Base-by-base conservation (phyloP, 2,797 vertebrate genomes). In the Sebastiscus albofasciatus region DNA sequence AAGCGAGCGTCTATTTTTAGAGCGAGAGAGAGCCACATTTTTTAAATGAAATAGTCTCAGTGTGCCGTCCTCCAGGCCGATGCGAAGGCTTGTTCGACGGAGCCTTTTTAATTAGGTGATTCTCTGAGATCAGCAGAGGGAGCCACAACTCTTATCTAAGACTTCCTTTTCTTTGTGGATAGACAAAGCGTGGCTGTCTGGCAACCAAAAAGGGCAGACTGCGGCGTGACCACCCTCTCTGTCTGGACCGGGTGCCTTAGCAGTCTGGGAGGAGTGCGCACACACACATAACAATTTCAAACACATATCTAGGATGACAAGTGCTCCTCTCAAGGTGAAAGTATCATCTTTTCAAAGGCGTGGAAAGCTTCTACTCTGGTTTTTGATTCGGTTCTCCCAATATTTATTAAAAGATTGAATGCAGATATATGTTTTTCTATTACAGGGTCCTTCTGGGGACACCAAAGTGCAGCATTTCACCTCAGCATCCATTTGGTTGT, bases 51-150 rank as follows among this genome's bases (percentile, higher is more conserved):
- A 81, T 60, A 42, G 62, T 42, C 66, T 42, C 67, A 61, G 42
- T 74, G 58, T 72, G 70, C 77, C 69, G 73, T 80, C 82, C 85
- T 56, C 58, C 65, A 64, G 86, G 80, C 81, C 64, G 52, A 26
- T 11, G 68, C 33, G 49, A 81, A 70, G 68, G 69, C 75, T 86
- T 18, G 22, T 86, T 80, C 34, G 24, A 65, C 79, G 58, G 70
- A 54, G 49, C 16, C 77, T 78, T 89, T 54, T 92, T 86, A 92
- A 94, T 91, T 92, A 93, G 87, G 78, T 52, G 42, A 80, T 86
- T 81, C 75, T 79, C 46, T 67, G 36, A 88, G 79, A 85, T 91
- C 93, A 93, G 89, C 87, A 95, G 91, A 93, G 94, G 91, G 92
- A 91, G 93, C 92, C 83, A 88, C 83, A 87, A 72, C 82, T 92